Evolutionary conservation across 2,797 vertebrate genomes (phyloP), one percentile per base, ranked within the genome.

Genomic region (Danio choprae): DNA sequence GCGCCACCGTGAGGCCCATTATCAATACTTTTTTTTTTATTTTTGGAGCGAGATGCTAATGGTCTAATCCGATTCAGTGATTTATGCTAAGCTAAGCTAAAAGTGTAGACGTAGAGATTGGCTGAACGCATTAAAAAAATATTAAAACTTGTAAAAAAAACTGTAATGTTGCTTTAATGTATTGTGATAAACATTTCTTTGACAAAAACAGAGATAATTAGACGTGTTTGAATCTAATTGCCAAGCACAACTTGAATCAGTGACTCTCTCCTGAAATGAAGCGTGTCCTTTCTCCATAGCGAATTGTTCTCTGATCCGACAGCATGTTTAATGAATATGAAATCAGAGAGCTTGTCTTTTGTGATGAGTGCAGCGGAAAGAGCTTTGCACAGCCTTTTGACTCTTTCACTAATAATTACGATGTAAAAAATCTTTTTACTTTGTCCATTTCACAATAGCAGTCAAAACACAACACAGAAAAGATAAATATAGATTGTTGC

Each of bases 241-340:
- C 67, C 29, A 70, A 53, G 67, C 48, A 53, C 48, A 40, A 53
- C 16, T 53, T 40, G 12, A 53, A 13, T 53, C 29, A 20, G 67
- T 13, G 6, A 70, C 18, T 40, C 36, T 64, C 10, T 43, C n/a
- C 41, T 64, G 41, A 64, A 64, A 22, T 16, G 3, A 22, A 40
- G 51, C 8, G n/a, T 3, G 4, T 20, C 8, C 38, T 62, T 62
- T 10, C 15, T 29, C 36, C 36, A 41, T n/a, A n/a, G 15, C 2
- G 1, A 10, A 43, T 40, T n/a, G 13, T 58, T 87, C 86, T 87
- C 84, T 90, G 83, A 89, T 22, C 86, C 88, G 88, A 77, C 87
- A 76, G 38, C 18, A 29, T 53, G 41, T 62, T 53, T 55, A 62
- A 48, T 71, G 58, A 79, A 53, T n/a, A 12, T 63, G n/a, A 50